phyloP scores from a whole-genome alignment of 2,888 invertebrate genomes.

The Trachelus iudaicus region DNA sequence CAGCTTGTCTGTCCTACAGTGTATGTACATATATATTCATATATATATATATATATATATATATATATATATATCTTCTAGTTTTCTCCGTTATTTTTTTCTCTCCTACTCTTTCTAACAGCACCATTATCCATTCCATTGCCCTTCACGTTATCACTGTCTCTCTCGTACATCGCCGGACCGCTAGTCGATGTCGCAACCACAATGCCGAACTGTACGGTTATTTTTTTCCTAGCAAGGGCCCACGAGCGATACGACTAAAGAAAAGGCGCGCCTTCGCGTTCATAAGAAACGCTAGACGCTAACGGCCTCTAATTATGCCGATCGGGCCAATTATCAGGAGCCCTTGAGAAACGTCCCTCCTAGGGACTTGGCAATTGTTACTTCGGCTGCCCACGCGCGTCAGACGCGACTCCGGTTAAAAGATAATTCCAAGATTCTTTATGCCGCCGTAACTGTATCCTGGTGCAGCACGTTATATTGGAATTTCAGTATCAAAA shows the following conservation, averaged over 20 bases:
- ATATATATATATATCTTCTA: slow-evolving; percentile 20
- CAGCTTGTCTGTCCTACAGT: slow-evolving; percentile 7
- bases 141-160: not conserved
- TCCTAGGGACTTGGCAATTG: not conserved
- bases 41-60: slow-evolving; percentile 21
- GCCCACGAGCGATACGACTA: not conserved
- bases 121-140: not conserved
- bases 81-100: slow-evolving; percentile 4
- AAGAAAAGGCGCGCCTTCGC: not conserved
- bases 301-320: not conserved
- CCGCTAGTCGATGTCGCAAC: slow-evolving; percentile 37
- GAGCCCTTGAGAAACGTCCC: not conserved
- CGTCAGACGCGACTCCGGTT: not conserved
- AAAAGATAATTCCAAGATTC: not conserved
- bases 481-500: not conserved
- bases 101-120: not conserved
- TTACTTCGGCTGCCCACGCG: not conserved
- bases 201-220: slow-evolving; percentile 5
- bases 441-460: not conserved
- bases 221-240: slow-evolving; percentile 1
- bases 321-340: not conserved
- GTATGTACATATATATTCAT: slow-evolving; percentile 25
- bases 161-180: slow-evolving; percentile 18
- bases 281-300: not conserved
- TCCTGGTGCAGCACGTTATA: not conserved